Conservation (phyloP, 2,888 invertebrate genomes). For the Crossocerus cetratus region DNA sequence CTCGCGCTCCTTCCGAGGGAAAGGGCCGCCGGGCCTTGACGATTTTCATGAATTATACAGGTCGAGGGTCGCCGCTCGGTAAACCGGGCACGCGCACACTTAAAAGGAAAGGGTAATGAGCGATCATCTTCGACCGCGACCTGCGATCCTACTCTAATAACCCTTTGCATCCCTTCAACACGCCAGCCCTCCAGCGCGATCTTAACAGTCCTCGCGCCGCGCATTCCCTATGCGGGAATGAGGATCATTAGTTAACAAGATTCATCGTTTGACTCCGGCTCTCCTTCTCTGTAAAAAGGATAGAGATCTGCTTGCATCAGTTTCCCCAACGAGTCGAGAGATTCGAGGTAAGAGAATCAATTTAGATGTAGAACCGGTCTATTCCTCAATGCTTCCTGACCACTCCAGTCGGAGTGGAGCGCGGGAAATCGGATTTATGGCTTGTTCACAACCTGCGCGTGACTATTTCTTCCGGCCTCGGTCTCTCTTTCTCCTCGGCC, state of each 20-base stretch:
- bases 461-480: not conserved
- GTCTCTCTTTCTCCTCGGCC: not conserved
- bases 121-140: not conserved
- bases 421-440: constrained; percentile 6
- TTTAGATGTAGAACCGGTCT: no score
- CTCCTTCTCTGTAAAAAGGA: not conserved
- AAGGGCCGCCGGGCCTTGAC: constrained; percentile 21
- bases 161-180: not conserved
- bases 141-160: not conserved
- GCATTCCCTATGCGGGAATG: no score
- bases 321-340: not conserved
- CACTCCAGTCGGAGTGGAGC: not conserved
- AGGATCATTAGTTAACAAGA: not conserved
- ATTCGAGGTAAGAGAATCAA: not conserved
- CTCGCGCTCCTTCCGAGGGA: constrained; percentile 32
- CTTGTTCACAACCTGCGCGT: not conserved
- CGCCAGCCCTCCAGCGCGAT: not conserved
- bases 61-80: constrained; percentile 5
- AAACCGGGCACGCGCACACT: constrained; percentile 10
- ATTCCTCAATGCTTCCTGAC: not conserved
- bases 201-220: not conserved
- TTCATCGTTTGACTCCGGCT: not conserved
- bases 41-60: constrained; percentile 54
- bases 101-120: constrained; percentile 30
- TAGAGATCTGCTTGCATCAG: not conserved